Evolutionary conservation across 2,113 vertebrate species (phyloP).

Genomic region (Lampris megalopsis): DNA sequence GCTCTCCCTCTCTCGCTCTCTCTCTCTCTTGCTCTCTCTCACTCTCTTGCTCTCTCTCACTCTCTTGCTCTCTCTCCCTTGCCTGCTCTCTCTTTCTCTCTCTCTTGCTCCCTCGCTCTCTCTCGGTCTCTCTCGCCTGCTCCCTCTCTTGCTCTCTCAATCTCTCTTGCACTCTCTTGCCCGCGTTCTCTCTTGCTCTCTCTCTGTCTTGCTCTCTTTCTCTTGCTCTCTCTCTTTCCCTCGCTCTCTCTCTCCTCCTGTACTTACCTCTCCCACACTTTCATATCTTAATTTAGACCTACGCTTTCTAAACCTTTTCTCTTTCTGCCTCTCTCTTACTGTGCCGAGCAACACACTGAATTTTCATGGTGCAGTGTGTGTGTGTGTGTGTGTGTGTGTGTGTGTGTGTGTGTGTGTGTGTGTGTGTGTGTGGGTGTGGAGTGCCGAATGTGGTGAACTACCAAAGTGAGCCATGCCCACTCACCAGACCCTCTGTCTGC

Average conservation of each 20-base stretch:
- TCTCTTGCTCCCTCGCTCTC: not conserved
- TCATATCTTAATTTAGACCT: not conserved
- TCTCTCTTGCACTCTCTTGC: not conserved
- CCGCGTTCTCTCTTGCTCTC: slow-evolving; percentile 34
- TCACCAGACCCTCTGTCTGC: slow-evolving; percentile 9
- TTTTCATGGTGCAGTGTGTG: too few relatives aligned
- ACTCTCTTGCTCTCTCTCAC: slow-evolving; percentile 20
- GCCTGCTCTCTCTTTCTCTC: slow-evolving; percentile 10
- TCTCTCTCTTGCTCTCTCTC: not conserved
- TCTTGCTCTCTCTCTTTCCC: not conserved
- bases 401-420: too few relatives aligned
- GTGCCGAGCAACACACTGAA: not conserved
- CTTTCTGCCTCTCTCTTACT: slow-evolving; percentile 18
- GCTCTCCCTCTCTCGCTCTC: not conserved
- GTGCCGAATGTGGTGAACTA: slow-evolving; percentile 6
- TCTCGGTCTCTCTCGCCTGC: not conserved
- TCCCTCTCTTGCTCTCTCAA: too few relatives aligned
- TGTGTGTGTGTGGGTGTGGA: too few relatives aligned
- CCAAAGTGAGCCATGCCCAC: slow-evolving; percentile 22
- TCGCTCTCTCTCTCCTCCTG: not conserved
- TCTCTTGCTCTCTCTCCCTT: slow-evolving; percentile 20
- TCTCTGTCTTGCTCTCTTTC: not conserved
- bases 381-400: too few relatives aligned
- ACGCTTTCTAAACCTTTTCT: slow-evolving; percentile 10
- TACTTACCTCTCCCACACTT: not conserved